Conservation (phyloP, 1,140 invertebrate genomes). For the Anastrepha ludens region DNA sequence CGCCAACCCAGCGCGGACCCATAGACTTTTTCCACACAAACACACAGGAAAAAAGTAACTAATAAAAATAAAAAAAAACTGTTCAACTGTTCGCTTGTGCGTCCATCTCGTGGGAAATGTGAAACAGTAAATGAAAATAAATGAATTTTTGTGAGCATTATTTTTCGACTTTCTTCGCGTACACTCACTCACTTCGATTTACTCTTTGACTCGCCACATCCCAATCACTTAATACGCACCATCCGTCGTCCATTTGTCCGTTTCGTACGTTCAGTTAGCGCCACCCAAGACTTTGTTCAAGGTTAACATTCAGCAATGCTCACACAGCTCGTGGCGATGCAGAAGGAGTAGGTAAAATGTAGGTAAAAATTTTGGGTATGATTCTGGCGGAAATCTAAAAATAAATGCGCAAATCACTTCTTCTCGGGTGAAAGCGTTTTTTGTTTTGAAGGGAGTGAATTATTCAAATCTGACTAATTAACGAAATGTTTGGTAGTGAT, state of each 20-base stretch:
- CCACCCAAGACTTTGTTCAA: not conserved
- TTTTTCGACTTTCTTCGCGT: slow-evolving; percentile 26
- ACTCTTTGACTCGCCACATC: slow-evolving; percentile 1
- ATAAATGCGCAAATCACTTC: not conserved
- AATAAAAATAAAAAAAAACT: slow-evolving; percentile 60
- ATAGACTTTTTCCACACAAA: not conserved
- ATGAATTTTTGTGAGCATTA: slow-evolving; percentile 71
- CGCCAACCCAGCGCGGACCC: not conserved
- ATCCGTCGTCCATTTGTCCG: not conserved
- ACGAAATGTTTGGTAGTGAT: not conserved
- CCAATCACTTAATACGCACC: not conserved
- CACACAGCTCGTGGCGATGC: too few species aligned
- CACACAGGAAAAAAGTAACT: slow-evolving; percentile 55
- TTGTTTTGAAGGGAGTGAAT: not conserved
- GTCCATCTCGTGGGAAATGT: slow-evolving; percentile 70
- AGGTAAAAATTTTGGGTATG: not conserved
- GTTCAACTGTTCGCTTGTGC: slow-evolving; percentile 62
- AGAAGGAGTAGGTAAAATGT: not conserved
- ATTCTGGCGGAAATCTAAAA: not conserved
- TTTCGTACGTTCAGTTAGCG: not conserved
- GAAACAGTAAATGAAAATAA: slow-evolving; percentile 75
- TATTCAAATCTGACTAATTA: slow-evolving; percentile 1
- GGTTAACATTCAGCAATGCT: not conserved
- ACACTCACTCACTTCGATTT: not conserved
- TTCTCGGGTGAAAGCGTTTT: not conserved